A percentile compares a stretch with the other conserved stretches of the same genome.
Evolutionary conservation across 1,140 invertebrate species (phyloP).

Genomic region (Pseudomyrmex flavicornis): DNA sequence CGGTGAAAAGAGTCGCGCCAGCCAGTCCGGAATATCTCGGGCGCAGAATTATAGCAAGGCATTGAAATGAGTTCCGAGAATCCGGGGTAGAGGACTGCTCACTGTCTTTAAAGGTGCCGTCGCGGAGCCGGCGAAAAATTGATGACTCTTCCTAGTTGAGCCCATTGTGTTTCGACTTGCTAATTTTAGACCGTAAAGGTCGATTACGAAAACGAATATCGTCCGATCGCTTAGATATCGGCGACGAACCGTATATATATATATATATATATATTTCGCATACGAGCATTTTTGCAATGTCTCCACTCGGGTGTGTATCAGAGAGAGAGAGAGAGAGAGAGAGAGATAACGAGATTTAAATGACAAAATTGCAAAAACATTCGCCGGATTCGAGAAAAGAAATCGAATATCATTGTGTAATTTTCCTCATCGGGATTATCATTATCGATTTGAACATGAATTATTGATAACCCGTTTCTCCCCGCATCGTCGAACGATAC

Average conservation of each 20-base stretch:
- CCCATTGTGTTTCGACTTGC: slow-evolving; percentile 50
- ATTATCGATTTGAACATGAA: slow-evolving; percentile 44
- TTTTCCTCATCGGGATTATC: slow-evolving; percentile 19
- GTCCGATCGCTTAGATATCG: neutral
- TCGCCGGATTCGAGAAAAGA: neutral
- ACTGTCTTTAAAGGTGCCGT: slow-evolving; percentile 49
- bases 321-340: no score
- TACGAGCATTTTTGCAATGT: neutral
- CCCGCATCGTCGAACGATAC: neutral
- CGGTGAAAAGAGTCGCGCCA: slow-evolving; percentile 30
- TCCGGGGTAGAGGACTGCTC: slow-evolving; percentile 32
- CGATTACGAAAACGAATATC: slow-evolving; percentile 35
- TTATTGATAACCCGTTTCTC: slow-evolving; percentile 36
- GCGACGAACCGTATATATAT: neutral
- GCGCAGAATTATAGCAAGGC: slow-evolving; percentile 44
- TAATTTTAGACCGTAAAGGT: slow-evolving; percentile 49
- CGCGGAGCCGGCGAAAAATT: slow-evolving; percentile 47
- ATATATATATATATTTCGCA: no score
- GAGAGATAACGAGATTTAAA: slow-evolving; percentile 28
- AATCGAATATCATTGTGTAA: slow-evolving; percentile 3
- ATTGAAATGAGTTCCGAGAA: slow-evolving; percentile 60
- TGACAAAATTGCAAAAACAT: slow-evolving; percentile 23
- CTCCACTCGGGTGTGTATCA: neutral
- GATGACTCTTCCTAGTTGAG: slow-evolving; percentile 42
- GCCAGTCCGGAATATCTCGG: slow-evolving; percentile 21